Evolutionary conservation across 2,888 invertebrate species (phyloP), one percentile per base, ranked within the genome.

Genomic region (Clitarchus hookeri): DNA sequence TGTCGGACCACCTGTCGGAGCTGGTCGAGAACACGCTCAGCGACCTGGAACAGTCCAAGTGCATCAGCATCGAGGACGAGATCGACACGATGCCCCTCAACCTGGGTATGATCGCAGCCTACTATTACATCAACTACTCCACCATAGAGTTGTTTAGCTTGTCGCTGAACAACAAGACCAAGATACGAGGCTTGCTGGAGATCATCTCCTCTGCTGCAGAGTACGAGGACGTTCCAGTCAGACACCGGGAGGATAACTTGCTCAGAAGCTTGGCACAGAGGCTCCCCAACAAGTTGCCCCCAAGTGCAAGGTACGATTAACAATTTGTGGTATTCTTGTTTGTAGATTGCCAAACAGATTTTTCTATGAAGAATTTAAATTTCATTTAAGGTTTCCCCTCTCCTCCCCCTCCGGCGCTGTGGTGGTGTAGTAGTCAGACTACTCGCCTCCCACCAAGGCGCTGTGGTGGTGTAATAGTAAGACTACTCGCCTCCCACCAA

Each of bases 91-190:
- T 97, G 87, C 98, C 99, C 0, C 93, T 99, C 65, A 99, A 99
- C 93, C 93, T 99, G 91, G 99, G 99, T 90, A 99, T 99, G 99
- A 99, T 99, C 91, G 99, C 99, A 0, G 98, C 99, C 0, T 99
- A 99, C 92, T 99, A 99, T 92, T 99, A 99, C 92, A 99, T 99
- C 90, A 99, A 99, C 92, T 99, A 99, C 90, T 98, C 99, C 0
- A 99, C 99, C 0, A 99, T 99, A 87, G 99, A 99, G 91, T 93
- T 99, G 89, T 99, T 99, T 94, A 98, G 98, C 90, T 94, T 99
- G 90, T 99, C 99, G 0, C 92, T 99, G 84, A 99, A 98, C 89
- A 97, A 95, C 90, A 99, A 99, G 93, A 99, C 99, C 0, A 99
- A 99, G 93, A 97, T 99, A 87, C 95, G 98, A 19, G 99, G 99